Evolutionary conservation across 2,888 invertebrate species (phyloP).

Genomic region (Chrysina gloriosa): DNA sequence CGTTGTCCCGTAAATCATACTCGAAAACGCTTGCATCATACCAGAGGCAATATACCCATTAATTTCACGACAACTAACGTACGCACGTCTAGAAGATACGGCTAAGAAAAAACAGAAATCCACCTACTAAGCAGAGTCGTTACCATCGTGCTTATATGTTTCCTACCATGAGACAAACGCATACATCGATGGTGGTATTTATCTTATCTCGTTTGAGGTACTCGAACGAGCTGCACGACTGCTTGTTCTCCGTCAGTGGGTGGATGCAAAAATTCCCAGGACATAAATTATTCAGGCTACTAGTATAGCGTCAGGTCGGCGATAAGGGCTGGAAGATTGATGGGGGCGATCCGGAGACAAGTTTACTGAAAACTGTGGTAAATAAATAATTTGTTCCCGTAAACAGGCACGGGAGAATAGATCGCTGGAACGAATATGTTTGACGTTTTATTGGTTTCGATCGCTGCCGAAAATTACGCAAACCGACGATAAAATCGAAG

Average conservation of each 20-base stretch:
- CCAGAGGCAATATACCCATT: slow-evolving; percentile 30
- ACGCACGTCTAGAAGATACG: not conserved
- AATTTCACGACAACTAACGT: slow-evolving; percentile 2
- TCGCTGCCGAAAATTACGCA: too few species aligned
- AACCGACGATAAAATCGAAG: too few species aligned
- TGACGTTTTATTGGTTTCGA: too few species aligned
- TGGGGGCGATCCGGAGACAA: slow-evolving; percentile 11
- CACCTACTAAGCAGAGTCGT: slow-evolving; percentile 21
- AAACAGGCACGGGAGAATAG: too few species aligned
- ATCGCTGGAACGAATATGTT: too few species aligned
- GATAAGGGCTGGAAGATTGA: too few species aligned
- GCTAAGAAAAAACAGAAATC: not conserved
- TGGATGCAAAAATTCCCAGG: slow-evolving; percentile 35
- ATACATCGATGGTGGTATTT: slow-evolving; percentile 18
- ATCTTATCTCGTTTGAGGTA: slow-evolving; percentile 26
- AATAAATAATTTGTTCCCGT: slow-evolving; percentile 34
- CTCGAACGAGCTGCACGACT: slow-evolving; percentile 8
- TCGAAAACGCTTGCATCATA: slow-evolving; percentile 11
- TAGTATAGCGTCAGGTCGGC: not conserved
- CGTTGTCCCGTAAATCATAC: slow-evolving; percentile 12
- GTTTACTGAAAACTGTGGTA: slow-evolving; percentile 29
- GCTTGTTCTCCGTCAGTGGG: slow-evolving; percentile 36
- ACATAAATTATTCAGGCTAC: slow-evolving; percentile 33
- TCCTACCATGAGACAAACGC: not conserved
- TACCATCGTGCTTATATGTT: not conserved